Conservation (phyloP, 2,888 invertebrate species). For the Trichogramma dendrolimi region DNA sequence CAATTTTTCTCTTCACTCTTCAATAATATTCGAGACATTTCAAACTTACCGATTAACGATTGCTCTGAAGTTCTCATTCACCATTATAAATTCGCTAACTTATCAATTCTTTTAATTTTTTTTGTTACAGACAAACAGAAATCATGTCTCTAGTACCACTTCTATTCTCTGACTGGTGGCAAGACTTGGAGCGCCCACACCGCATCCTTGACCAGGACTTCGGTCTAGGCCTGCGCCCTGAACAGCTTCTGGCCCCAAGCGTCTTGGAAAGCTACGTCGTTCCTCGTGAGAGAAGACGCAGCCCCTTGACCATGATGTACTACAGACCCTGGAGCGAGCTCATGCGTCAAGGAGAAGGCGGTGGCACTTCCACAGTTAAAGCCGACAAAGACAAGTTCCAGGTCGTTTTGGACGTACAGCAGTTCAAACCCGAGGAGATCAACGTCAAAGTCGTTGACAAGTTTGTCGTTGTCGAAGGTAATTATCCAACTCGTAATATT, state of each 20-base stretch:
- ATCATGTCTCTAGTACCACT: constrained; percentile 77
- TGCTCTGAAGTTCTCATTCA: not conserved
- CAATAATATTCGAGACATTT: not conserved
- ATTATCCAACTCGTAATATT: constrained; percentile 36
- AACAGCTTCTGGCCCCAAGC: constrained; percentile 31
- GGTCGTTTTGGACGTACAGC: constrained; percentile 73
- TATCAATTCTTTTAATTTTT: not conserved
- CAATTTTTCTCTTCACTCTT: not conserved
- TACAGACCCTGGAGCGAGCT: constrained; percentile 34
- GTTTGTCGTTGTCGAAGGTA: constrained; percentile 64
- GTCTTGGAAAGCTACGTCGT: constrained; percentile 13
- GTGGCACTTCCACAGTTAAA: constrained; percentile 58
- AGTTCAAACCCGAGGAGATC: constrained; percentile 57
- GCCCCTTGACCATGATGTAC: constrained; percentile 22
- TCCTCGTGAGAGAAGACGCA: constrained; percentile 15
- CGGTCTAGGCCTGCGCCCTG: constrained; percentile 36
- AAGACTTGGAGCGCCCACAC: constrained; percentile 63
- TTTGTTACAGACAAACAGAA: constrained; percentile 16
- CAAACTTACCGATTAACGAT: not conserved
- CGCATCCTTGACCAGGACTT: constrained; percentile 45
- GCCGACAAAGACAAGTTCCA: constrained; percentile 65
- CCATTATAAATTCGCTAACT: not conserved
- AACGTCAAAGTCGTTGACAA: constrained; percentile 56
- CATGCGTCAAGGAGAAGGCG: constrained; percentile 55
- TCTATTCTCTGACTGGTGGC: constrained; percentile 84